phyloP scores from a whole-genome alignment of 2,888 invertebrate genomes.

The Zaprionus lineosus region DNA sequence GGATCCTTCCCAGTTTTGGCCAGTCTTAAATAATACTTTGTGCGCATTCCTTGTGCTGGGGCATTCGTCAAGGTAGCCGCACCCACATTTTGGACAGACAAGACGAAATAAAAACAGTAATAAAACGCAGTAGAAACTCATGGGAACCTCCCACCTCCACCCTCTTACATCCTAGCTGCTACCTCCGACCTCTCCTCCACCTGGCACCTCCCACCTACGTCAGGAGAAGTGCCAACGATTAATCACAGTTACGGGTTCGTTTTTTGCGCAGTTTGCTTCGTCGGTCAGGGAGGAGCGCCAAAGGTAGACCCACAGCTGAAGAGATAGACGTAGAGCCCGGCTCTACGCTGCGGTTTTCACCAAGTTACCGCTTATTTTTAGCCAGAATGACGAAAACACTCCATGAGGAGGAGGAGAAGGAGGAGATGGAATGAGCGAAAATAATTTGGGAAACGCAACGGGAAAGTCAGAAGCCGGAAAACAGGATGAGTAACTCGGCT shows the following conservation, averaged over 20 bases:
- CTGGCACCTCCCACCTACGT: neutral
- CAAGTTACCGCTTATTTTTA: slow-evolving; percentile 37
- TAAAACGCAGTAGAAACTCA: neutral
- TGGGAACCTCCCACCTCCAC: too few relatives aligned
- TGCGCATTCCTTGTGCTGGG: slow-evolving; percentile 11
- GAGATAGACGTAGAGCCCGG: too few relatives aligned
- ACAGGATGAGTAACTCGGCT: slow-evolving; percentile 26
- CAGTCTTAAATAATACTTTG: slow-evolving; percentile 24
- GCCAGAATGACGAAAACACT: slow-evolving; percentile 42
- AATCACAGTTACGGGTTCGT: slow-evolving; percentile 60
- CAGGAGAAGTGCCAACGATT: slow-evolving; percentile 40
- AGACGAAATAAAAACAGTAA: slow-evolving; percentile 4
- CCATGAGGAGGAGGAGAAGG: slow-evolving; percentile 22
- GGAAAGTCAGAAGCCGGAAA: slow-evolving; percentile 38
- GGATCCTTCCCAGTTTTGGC: slow-evolving; percentile 41
- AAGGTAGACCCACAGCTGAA: too few relatives aligned
- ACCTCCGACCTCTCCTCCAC: too few relatives aligned
- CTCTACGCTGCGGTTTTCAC: slow-evolving; percentile 1
- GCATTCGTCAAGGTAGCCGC: slow-evolving; percentile 41
- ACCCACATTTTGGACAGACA: slow-evolving; percentile 32
- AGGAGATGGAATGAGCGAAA: neutral
- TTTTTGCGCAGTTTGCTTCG: slow-evolving; percentile 29
- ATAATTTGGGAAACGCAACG: slow-evolving; percentile 19
- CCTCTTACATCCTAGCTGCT: too few relatives aligned
- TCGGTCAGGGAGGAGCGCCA: too few relatives aligned